phyloP scores from a whole-genome alignment of 2,797 vertebrate species.

The Chrysolophus pictus region DNA sequence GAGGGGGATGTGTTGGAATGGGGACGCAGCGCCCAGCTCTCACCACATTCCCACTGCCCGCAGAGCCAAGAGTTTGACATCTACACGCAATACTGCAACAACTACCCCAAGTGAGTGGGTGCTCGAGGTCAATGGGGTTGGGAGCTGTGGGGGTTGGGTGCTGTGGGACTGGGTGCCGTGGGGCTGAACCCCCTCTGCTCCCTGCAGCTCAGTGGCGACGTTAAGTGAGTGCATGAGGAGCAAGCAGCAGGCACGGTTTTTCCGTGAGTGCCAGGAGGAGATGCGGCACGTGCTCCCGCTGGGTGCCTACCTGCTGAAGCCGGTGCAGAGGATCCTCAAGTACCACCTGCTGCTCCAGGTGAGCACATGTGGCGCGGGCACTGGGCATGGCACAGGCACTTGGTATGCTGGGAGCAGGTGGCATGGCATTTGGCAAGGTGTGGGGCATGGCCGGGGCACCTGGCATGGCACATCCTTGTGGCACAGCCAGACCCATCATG shows the following conservation, averaged over 20 bases:
- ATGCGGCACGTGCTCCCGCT: constrained; percentile 90
- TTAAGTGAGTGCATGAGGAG: constrained; percentile 94
- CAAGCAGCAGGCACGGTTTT: constrained; percentile 92
- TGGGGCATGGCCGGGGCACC: no score
- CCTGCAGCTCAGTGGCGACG: constrained; percentile 88
- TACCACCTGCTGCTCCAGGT: constrained; percentile 98
- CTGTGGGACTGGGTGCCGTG: background rate
- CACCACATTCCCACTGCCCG: rapidly evolving
- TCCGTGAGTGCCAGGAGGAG: constrained; percentile 90
- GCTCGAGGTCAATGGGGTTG: background rate
- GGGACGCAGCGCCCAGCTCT: background rate
- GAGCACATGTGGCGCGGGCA: rapidly evolving
- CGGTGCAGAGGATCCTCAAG: constrained; percentile 97
- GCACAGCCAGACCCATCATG: background rate
- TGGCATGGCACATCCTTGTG: background rate
- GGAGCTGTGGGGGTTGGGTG: background rate
- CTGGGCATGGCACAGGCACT: rapidly evolving
- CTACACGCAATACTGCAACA: constrained; percentile 98
- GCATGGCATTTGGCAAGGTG: no score
- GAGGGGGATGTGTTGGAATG: rapidly evolving
- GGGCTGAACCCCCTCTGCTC: background rate
- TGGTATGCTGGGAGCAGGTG: no score
- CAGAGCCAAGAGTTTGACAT: constrained; percentile 97
- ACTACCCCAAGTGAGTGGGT: constrained; percentile 94
- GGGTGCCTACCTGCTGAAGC: constrained; percentile 95